Base-by-base conservation (phyloP, 2,888 invertebrate species). In the Scaptomyza flava region DNA sequence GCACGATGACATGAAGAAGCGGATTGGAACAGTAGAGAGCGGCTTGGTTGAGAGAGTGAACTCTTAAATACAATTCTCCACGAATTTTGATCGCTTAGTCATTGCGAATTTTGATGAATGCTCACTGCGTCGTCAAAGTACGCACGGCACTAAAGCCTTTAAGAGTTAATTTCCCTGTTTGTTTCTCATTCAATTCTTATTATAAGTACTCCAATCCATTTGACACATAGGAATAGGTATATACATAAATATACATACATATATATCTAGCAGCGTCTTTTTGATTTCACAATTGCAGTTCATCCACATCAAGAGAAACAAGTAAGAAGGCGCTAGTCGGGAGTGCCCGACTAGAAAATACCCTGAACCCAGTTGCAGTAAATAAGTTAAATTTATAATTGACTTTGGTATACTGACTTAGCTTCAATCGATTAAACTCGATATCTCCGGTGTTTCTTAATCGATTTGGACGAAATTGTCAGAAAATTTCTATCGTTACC, bases 61-160 rank as follows among this genome's bases (percentile, higher is more conserved):
- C 48, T 33, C 48, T 43, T 31, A 53, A 36, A 48, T 42, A 33
- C 56, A 64, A 68, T 68, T 53, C 64, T 69, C 4, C 17, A 38
- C 45, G 53, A 52, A 75, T 67, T 61, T 70, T 38, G 48, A 76
- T 63, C 41, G 62, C 62, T 72, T 72, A 60, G 68, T 74, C 76
- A 75, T 57, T 27, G 47, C 43, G 27, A 52, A 67, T 73, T 41
- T 73, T 70, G 8, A 20, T 46, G 66, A 74, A 51, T 59, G n/a
- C 8, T 36, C 41, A 27, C 53, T 42, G 50, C 56, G 74, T 73
- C 73, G 68, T 52, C 41, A 41, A 41, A 8, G 8, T 5, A 8
- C 17, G 17, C 8, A 27, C 27, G 20, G 6, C 20, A 9, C 9
- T 43, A 9, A n/a, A n/a, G 20, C 9, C n/a, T 33, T 53, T 31